Evolutionary conservation across 1,140 invertebrate genomes (phyloP).

Genomic region (Triops longicaudatus): DNA sequence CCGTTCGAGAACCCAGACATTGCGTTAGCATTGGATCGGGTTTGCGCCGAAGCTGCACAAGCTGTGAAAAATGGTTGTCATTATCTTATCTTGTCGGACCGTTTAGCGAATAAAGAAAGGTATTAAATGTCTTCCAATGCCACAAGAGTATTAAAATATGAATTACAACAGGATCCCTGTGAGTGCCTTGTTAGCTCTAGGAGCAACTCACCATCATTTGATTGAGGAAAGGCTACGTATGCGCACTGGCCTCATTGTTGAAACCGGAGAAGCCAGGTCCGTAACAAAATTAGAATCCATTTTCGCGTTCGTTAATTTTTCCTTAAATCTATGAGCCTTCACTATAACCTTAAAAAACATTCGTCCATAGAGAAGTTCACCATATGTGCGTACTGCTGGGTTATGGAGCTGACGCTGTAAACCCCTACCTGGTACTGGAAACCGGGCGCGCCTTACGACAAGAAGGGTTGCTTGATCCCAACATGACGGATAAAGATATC

Average conservation of each 20-base stretch:
- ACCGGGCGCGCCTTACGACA: conserved; percentile 68
- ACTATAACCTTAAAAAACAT: conserved; percentile 22
- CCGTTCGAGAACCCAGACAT: conserved; percentile 48
- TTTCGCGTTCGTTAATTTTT: conserved; percentile 22
- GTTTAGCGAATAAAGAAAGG: conserved; percentile 57
- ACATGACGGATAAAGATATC: conserved; percentile 72
- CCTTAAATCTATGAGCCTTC: background rate
- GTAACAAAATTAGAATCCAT: background rate
- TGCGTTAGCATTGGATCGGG: conserved; percentile 56
- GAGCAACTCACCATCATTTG: conserved; percentile 89
- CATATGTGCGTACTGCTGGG: conserved; percentile 93
- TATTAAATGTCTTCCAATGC: conserved; percentile 31
- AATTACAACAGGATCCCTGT: conserved; percentile 3
- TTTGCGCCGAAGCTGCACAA: conserved; percentile 69
- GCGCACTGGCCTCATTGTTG: conserved; percentile 88
- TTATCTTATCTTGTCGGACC: conserved; percentile 81
- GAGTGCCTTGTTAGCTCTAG: conserved; percentile 68
- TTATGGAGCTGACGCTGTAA: conserved; percentile 95
- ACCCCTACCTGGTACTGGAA: conserved; percentile 95
- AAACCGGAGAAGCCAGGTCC: conserved; percentile 83
- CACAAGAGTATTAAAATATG: background rate
- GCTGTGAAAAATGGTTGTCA: conserved; percentile 75
- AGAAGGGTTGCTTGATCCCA: conserved; percentile 67
- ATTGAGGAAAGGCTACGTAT: conserved; percentile 91
- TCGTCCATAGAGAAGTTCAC: conserved; percentile 67